Evolutionary conservation across 2,888 invertebrate genomes (phyloP).

Genomic region (Micoletzkya japonica): DNA sequence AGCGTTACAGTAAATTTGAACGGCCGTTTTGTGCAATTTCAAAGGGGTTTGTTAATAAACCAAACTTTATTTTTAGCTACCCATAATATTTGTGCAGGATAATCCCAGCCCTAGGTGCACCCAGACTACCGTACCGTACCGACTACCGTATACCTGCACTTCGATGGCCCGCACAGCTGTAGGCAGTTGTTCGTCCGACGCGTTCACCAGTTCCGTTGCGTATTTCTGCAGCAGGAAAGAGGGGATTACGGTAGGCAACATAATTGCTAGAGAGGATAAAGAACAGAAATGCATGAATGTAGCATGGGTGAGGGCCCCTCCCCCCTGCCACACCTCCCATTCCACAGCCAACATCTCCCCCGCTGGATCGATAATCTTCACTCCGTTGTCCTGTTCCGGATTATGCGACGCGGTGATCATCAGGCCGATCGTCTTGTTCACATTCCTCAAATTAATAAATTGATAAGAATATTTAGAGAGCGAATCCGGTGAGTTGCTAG

Average conservation of each 20-base stretch:
- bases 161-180: conserved; percentile 38
- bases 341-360: conserved; percentile 92
- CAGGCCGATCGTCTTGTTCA: conserved; percentile 75
- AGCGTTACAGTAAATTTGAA: too few species aligned
- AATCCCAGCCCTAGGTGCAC: too few species aligned
- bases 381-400: conserved; percentile 72
- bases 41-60: too few species aligned
- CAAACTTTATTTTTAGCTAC: too few species aligned
- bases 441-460: conserved; percentile 64
- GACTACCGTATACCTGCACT: conserved; percentile 27
- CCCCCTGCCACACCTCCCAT: conserved; percentile 76
- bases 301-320: neutral
- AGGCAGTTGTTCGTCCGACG: conserved; percentile 41
- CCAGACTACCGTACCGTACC: too few species aligned
- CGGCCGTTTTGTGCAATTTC: too few species aligned
- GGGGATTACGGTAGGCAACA: conserved; percentile 7
- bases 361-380: conserved; percentile 87
- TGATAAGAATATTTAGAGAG: conserved; percentile 27
- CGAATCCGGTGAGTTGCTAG: too few species aligned
- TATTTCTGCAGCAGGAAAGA: conserved; percentile 31
- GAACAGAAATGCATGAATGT: too few species aligned
- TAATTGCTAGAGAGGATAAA: conserved; percentile 74
- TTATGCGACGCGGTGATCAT: conserved; percentile 99
- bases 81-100: too few species aligned
- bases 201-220: conserved; percentile 47